Base-by-base conservation (phyloP, 2,113 vertebrate genomes). In the Uria lomvia region DNA sequence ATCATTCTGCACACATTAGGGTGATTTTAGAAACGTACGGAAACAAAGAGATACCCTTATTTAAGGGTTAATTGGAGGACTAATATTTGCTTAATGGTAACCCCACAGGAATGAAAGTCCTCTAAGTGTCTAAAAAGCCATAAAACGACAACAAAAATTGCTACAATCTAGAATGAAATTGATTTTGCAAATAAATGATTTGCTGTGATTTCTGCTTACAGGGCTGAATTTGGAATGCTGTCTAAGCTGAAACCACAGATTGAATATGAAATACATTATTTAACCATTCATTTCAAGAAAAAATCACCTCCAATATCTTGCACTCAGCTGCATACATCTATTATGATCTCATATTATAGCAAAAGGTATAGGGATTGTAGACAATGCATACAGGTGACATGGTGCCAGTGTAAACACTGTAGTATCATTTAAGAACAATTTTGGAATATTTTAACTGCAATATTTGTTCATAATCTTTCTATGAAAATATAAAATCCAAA, bases 401-500 rank as follows among this genome's bases (percentile, higher is more conserved):
- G 5, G 9, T 47, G 29, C 2, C 14, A 47, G 4, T 47, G 22
- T 47, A 77, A 92, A 65, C 2, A 53, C 4, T 30, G 15, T 11
- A 62, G 59, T 68, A 38, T 23, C 68, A 60, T 74, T 89, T 72
- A 68, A 68, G 10, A 79, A 70, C 3, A n/a, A 11, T 53, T 89
- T 59, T 81, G 32, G 47, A 59, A 21, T 59, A 80, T 55, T 91
- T 70, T 43, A 67, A 42, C 7, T 26, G 8, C 1, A 63, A 22
- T 42, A 50, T 58, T 62, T 76, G 42, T 75, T 47, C 2, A 21
- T 5, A 15, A 15, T 65, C 7, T 58, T 72, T 43, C 23, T 65
- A 45, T 4, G 4, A 49, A 81, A 63, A 60, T 26, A 32, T 11
- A 53, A 36, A 29, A 81, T 70, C 0, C 0, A 11, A 68, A 59